Evolutionary conservation across 2,888 invertebrate genomes (phyloP).

Genomic region (Atethmia centrago): DNA sequence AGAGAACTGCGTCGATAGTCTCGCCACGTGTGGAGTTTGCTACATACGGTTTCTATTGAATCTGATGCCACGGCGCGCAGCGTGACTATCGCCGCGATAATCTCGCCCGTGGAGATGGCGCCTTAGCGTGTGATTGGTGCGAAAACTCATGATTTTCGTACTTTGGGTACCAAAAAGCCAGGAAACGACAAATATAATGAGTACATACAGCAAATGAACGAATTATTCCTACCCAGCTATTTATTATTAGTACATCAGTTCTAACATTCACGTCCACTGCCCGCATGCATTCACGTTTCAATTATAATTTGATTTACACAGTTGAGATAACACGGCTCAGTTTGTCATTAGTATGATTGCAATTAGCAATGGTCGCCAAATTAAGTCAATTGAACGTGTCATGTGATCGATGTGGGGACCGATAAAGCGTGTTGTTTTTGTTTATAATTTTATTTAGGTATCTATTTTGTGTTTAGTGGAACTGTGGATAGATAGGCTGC

Average conservation of each 20-base stretch:
- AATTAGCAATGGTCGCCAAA: constrained; percentile 53
- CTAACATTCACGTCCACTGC: constrained; percentile 25
- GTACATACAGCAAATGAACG: background rate
- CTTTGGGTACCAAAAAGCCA: background rate
- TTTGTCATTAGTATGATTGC: constrained; percentile 67
- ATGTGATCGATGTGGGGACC: constrained; percentile 22
- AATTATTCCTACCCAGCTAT: background rate
- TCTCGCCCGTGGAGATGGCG: too few relatives aligned
- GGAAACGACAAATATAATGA: background rate
- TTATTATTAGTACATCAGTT: constrained; percentile 16
- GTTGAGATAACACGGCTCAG: constrained; percentile 58
- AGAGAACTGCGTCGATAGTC: too few relatives aligned
- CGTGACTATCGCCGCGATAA: too few relatives aligned
- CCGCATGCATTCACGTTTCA: constrained; percentile 54
- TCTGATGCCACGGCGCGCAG: too few relatives aligned
- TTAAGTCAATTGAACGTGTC: constrained; percentile 48
- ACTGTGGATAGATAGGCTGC: background rate
- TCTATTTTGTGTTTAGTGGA: background rate
- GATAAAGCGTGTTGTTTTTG: constrained; percentile 26
- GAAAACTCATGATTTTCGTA: background rate
- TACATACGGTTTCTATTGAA: too few relatives aligned
- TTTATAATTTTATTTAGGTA: constrained; percentile 3
- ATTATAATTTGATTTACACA: constrained; percentile 61
- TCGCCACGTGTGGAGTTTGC: too few relatives aligned
- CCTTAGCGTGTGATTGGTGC: too few relatives aligned